Evolutionary conservation across 2,888 invertebrate species (phyloP), one percentile per base, ranked within the genome.

Genomic region (Erebia palarica): DNA sequence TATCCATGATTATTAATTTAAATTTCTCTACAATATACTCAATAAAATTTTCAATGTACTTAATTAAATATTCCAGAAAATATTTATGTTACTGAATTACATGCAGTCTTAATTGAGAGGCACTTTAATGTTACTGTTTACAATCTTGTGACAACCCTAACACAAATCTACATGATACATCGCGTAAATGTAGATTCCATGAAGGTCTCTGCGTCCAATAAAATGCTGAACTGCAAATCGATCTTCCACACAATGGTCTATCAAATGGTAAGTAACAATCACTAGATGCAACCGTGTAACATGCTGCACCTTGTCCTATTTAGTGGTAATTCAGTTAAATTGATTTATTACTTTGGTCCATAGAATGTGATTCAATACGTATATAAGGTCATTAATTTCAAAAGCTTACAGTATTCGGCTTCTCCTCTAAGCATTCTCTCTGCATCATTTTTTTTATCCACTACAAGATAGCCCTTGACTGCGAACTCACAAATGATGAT

Each of bases 191-290:
- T 61, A 68, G 68, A 68, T 68, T 68, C 53, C 11, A 53, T 27
- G 77, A 78, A 78, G 78, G 77, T 69, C 73, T 53, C 47, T 58
- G 70, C 70, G 70, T 73, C 67, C 65, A 74, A 78, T 77, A 79
- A 79, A 78, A 47, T 73, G 68, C 61, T 72, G 75, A 75, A 78
- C 73, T 74, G 68, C 72, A 75, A 78, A 77, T 78, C 68, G 71
- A 80, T 77, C 74, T 77, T 70, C 63, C 73, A 80, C 72, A 81
- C 82, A 82, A 82, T 82, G 69, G 80, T 78, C 81, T 77, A 82
- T 82, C 81, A 79, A 77, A 78, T 69, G 71, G 65, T 69, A 72
- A 70, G 68, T 65, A 49, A 64, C 63, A 67, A 69, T 70, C 68
- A 65, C 65, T 51, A 70, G 53, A 53, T 65, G 70, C 65, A 65